Conservation (phyloP, 1,140 invertebrate species). For the Polypedilum pembai region DNA sequence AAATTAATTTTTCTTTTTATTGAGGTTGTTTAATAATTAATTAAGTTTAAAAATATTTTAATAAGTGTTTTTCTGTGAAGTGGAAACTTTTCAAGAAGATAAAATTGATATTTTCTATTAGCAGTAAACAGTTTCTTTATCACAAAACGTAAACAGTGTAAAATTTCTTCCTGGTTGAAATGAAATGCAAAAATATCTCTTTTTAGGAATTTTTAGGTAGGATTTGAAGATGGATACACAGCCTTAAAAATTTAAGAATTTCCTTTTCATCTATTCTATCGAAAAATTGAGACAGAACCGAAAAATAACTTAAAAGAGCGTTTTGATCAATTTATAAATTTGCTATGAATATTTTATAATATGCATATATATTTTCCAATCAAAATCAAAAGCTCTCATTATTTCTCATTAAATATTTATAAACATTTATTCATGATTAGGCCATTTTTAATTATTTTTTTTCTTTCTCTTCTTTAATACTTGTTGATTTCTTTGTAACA, state of each 20-base stretch:
- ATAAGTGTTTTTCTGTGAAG: no score
- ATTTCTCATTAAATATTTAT: constrained; percentile 1
- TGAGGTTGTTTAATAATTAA: no score
- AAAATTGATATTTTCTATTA: no score
- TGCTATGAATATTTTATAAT: background rate
- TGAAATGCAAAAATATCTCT: background rate
- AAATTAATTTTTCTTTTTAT: no score
- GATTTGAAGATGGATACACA: constrained; percentile 11
- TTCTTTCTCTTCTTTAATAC: background rate
- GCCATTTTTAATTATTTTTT: background rate
- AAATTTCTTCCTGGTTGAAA: background rate
- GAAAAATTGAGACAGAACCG: background rate
- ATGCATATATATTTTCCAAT: background rate
- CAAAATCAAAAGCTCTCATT: constrained; percentile 15
- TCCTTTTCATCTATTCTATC: background rate
- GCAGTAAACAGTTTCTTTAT: no score
- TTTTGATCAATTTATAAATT: background rate
- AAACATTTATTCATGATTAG: constrained; percentile 14
- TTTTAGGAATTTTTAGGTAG: background rate
- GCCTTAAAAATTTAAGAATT: constrained; percentile 9
- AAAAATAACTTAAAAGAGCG: background rate
- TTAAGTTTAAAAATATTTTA: no score
- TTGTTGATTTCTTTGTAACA: background rate
- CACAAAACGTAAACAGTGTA: no score
- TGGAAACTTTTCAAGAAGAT: no score